phyloP scores from a whole-genome alignment of 2,113 vertebrate species.

The Rhabdomys dilectus region DNA sequence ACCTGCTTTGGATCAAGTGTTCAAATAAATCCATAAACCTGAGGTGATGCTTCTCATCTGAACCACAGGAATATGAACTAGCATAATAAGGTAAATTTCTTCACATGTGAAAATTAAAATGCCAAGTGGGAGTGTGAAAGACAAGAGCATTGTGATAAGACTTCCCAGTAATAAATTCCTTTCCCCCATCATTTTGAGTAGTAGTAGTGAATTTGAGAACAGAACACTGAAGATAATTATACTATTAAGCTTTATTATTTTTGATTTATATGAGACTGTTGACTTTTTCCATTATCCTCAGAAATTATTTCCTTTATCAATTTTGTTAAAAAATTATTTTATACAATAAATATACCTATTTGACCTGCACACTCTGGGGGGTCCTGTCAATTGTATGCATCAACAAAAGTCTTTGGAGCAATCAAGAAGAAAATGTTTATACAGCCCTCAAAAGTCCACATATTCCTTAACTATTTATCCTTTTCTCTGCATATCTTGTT shows the following conservation, averaged over 20 bases:
- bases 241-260: background rate
- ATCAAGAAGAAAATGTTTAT: background rate
- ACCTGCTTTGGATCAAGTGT: background rate
- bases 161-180: background rate
- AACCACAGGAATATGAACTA: background rate
- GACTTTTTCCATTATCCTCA: background rate
- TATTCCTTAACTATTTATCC: background rate
- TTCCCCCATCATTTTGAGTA: background rate
- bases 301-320: background rate
- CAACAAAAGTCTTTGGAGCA: background rate
- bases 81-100: background rate
- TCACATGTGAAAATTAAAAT: conserved; percentile 32
- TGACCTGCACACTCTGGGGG: background rate
- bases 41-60: background rate
- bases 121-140: background rate
- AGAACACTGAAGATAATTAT: background rate
- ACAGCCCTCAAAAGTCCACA: background rate
- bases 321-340: background rate
- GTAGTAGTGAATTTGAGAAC: background rate
- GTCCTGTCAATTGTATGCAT: background rate
- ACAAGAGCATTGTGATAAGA: background rate
- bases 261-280: background rate
- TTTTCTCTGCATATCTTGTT: background rate
- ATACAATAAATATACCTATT: background rate
- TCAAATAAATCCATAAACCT: background rate